Base-by-base conservation (phyloP, 2,888 invertebrate species). In the Didymodactylos carnosus region DNA sequence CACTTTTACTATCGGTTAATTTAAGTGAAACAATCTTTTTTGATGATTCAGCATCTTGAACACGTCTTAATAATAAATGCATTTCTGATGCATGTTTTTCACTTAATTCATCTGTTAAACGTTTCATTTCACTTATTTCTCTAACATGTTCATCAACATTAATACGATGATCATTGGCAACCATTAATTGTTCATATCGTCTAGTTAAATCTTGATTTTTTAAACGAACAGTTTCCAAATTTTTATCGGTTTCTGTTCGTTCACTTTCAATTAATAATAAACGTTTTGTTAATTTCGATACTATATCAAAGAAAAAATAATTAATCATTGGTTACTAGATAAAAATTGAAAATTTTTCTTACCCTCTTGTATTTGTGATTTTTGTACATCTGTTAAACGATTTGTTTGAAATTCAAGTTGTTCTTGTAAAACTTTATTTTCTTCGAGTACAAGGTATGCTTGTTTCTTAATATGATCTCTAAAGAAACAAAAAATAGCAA, bases 371-470 rank as follows among this genome's bases (percentile, higher is more conserved):
- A 80, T 76, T 76, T 82, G 81, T 13, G 79, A 77, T 72, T 78
- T 79, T 75, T 80, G 79, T 73, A 81, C 77, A 73, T 82, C 82
- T 62, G 78, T 80, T 27, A 79, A 76, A 76, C 82, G 82, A 73
- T 79, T 78, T 73, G 81, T 80, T 76, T 82, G 81, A 0, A 82
- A 78, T 71, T 80, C 78, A 29, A 82, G 78, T 77, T 82, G 82
- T 75, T 82, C 81, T 77, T 82, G 76, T 39, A 83, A 76, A 71
- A 82, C 78, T 78, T 82, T 82, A 76, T 83, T 83, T 77, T 83
- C 83, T 76, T 83, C 82, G 76, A 83, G 76, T n/a, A 83, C 81
- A 70, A 83, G 78, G 51, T 79, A 77, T 23, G 82, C 82, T 77
- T 83, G 82, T 70, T 82, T 80, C 75, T 81, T 80, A 51, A 83